Evolutionary conservation across 2,113 vertebrate species (phyloP), one percentile per base, ranked within the genome.

Genomic region (Notechis scutatus): DNA sequence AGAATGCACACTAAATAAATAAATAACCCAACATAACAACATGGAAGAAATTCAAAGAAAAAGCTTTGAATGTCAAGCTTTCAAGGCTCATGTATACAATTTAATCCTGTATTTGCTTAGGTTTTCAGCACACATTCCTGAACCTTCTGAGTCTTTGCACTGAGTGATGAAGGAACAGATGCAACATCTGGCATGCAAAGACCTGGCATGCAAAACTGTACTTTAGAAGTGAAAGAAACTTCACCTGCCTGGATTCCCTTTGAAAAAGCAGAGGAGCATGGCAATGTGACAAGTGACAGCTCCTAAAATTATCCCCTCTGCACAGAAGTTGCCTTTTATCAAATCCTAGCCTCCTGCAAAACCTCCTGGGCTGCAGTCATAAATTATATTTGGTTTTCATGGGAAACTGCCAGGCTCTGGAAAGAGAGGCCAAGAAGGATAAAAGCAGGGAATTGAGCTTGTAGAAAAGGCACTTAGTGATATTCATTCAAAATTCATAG

Each of bases 401-500:
- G 34, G 92, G 90, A 45, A 93, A 14, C 94, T 85, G 86, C 4
- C 85, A 96, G 92, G 89, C 89, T 92, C 64, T 54, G 0, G 1
- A 95, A 89, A 93, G 94, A 88, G 85, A 86, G 90, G 91, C 59
- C 21, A 94, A 91, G 91, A 95, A 64, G 59, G 89, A 94, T 93
- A 64, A 91, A 92, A 93, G 91, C 94, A 92, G 91, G 26, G 7
- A 96, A 96, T 85, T n/a, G 87, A 94, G 54, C 86, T 34, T 26
- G 45, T 92, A 50, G 9, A 89, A 93, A 92, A 90, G 90, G 94
- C 95, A 96, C 92, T 96, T 92, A 5, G 93, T 94, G 94, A 94
- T 85, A 54, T 64, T 96, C 96, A 96, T 96, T 96, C 96, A 94
- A 96, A 96, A 97, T 97, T 97, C 96, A 95, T 95, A 92, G 96